phyloP scores from a whole-genome alignment of 2,113 vertebrate species.

The Aspidoscelis tigris region DNA sequence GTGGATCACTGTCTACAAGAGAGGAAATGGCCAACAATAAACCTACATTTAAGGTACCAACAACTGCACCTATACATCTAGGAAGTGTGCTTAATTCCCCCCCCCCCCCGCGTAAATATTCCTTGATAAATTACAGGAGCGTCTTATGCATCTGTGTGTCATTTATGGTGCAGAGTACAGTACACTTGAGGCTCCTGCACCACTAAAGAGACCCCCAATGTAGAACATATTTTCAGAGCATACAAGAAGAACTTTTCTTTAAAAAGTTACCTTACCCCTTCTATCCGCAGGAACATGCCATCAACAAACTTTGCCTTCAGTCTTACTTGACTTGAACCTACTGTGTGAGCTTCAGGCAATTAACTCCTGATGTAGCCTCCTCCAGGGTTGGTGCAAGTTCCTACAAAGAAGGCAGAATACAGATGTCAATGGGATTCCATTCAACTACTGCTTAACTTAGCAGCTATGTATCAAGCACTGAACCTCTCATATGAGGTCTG shows the following conservation, averaged over 20 bases:
- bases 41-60: too few relatives aligned
- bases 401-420: neutral
- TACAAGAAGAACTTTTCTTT: neutral
- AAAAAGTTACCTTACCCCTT: neutral
- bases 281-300: neutral
- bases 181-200: neutral
- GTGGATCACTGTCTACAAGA: too few relatives aligned
- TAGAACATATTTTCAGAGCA: neutral
- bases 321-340: neutral
- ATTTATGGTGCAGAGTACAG: too few relatives aligned
- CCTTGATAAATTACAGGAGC: too few relatives aligned
- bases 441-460: neutral
- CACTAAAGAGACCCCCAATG: neutral
- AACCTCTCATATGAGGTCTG: neutral
- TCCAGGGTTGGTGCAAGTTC: neutral
- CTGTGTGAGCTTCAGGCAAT: neutral
- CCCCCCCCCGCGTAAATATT: too few relatives aligned
- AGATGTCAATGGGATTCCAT: neutral
- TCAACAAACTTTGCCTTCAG: neutral
- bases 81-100: too few relatives aligned
- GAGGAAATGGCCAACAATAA: too few relatives aligned
- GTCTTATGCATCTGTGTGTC: too few relatives aligned
- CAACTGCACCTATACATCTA: too few relatives aligned
- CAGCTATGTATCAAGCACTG: neutral
- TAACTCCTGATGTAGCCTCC: neutral